Conservation (phyloP, 2,113 vertebrate species). For the Sorex fumeus region DNA sequence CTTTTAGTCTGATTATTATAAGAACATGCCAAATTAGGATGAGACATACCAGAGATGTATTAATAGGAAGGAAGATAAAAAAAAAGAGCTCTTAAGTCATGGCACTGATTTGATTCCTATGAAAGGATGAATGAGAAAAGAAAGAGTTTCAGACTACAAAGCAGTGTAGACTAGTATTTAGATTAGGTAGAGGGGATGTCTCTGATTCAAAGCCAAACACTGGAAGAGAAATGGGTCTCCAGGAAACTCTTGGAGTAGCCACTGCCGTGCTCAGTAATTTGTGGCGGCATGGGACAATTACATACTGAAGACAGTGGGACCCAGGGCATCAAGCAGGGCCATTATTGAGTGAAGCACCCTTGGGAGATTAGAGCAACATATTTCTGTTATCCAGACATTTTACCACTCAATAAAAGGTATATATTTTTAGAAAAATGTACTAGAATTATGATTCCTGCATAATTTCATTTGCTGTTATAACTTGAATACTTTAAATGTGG, state of each 20-base stretch:
- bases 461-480: background rate
- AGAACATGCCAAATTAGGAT: background rate
- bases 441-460: background rate
- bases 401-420: background rate
- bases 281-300: no score
- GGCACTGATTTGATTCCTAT: background rate
- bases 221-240: background rate
- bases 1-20: background rate
- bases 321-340: fast-evolving
- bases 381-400: background rate
- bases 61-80: background rate
- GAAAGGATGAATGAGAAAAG: background rate
- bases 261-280: background rate
- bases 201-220: background rate
- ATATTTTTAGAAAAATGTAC: background rate
- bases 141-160: background rate
- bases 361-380: background rate
- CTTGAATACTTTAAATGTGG: background rate
- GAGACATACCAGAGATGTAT: background rate
- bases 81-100: background rate
- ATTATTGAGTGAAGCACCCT: background rate
- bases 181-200: background rate
- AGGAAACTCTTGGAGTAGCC: background rate
- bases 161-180: background rate
- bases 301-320: background rate